Percentiles rank a stretch among this genome's conserved stretches.
Conservation (phyloP, 2,113 vertebrate species). For the Rattus norvegicus region DNA sequence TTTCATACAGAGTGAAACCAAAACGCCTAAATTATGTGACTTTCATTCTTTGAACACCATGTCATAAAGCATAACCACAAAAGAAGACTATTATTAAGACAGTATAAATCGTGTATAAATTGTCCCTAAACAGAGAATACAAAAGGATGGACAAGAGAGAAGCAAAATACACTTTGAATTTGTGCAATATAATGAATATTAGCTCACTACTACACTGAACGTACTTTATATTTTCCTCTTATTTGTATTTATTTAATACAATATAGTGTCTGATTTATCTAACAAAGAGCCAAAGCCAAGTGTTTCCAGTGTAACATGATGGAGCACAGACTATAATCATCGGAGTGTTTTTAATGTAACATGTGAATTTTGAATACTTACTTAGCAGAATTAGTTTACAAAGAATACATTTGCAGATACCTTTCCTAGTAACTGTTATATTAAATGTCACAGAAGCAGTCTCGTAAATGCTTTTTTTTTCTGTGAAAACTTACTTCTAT, state of each 20-base stretch:
- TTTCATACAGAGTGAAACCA: neutral
- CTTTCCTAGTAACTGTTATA: neutral
- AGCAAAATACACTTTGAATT: neutral
- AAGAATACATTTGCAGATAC: neutral
- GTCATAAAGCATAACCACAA: neutral
- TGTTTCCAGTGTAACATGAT: neutral
- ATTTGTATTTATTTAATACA: slow-evolving; percentile 47
- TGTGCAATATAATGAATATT: neutral
- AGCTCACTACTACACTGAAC: neutral
- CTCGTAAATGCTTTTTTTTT: slow-evolving; percentile 9
- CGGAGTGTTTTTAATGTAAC: neutral
- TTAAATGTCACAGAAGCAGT: neutral
- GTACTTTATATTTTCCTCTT: neutral
- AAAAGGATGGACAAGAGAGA: neutral
- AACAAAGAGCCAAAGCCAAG: neutral
- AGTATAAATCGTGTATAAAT: neutral
- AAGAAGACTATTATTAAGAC: neutral
- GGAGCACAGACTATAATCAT: neutral
- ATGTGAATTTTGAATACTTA: neutral
- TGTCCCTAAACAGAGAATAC: neutral
- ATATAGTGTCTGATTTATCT: neutral
- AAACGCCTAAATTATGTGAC: neutral
- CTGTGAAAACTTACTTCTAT: slow-evolving; percentile 9
- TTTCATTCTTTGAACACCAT: neutral
- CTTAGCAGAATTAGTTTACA: slow-evolving; percentile 23